Conservation (phyloP, 2,888 invertebrate species). For the Agrochola lychnidis region DNA sequence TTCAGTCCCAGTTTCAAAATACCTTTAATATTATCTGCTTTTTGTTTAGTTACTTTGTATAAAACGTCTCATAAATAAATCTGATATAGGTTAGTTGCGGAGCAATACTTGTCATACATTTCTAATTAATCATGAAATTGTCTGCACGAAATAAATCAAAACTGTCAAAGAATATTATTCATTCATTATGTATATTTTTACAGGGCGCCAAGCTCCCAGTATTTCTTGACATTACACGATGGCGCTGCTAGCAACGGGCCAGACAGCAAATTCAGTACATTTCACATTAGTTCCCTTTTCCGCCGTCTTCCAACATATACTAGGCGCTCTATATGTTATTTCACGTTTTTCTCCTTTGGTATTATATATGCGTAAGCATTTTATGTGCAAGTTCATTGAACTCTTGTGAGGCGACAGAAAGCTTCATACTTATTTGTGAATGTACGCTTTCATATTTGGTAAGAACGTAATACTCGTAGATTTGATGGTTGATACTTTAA, state of each 20-base stretch:
- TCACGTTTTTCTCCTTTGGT: slow-evolving; percentile 33
- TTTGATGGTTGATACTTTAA: slow-evolving; percentile 3
- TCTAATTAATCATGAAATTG: neutral
- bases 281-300: slow-evolving; percentile 11
- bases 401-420: slow-evolving; percentile 17
- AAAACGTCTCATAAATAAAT: neutral
- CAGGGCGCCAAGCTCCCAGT: neutral
- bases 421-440: slow-evolving; percentile 31
- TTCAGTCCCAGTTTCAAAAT: neutral
- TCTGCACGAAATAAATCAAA: slow-evolving; percentile 18
- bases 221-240: neutral
- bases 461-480: slow-evolving; percentile 8
- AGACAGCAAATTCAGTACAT: neutral
- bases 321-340: slow-evolving; percentile 25
- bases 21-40: neutral
- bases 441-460: slow-evolving; percentile 23
- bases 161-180: slow-evolving; percentile 15
- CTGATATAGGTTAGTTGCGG: no score
- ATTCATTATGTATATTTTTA: slow-evolving; percentile 5
- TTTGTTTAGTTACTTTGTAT: neutral
- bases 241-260: neutral
- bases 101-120: neutral
- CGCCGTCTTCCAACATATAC: neutral
- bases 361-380: slow-evolving; percentile 50
- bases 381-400: slow-evolving; percentile 33